Percentiles rank a stretch among this genome's conserved stretches.
Evolutionary conservation across 2,888 invertebrate genomes (phyloP).

Genomic region (Philaethria dido): DNA sequence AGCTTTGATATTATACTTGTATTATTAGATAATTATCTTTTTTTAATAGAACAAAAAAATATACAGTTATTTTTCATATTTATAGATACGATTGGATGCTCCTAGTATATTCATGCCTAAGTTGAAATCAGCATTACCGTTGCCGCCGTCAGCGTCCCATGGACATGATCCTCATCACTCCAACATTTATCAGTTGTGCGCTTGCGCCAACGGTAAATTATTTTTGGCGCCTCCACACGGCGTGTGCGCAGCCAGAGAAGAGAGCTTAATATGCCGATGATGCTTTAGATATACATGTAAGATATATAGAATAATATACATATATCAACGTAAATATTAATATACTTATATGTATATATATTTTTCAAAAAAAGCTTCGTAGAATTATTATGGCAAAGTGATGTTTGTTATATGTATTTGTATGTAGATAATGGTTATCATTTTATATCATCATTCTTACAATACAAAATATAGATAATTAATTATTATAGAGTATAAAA

Average conservation of each 20-base stretch:
- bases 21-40: not conserved
- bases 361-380: constrained; percentile 21
- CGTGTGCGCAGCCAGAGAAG: constrained; percentile 86
- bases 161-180: constrained; percentile 83
- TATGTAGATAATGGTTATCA: not conserved
- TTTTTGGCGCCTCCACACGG: constrained; percentile 94
- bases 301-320: constrained; percentile 24
- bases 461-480: not conserved
- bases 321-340: constrained; percentile 31
- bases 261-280: constrained; percentile 82
- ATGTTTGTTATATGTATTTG: not conserved
- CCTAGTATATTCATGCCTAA: constrained; percentile 87
- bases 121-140: constrained; percentile 84
- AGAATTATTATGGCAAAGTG: constrained; percentile 7
- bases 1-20: no score
- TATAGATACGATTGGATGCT: constrained; percentile 86
- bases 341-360: not conserved
- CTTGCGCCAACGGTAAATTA: constrained; percentile 94
- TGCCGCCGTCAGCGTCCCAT: constrained; percentile 78
- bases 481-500: not conserved
- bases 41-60: not conserved
- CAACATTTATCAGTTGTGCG: constrained; percentile 94
- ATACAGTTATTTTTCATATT: not conserved
- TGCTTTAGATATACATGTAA: constrained; percentile 48
- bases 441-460: not conserved